These are phyloP conservation scores for Tapera naevia DNA, from an alignment of 2,797 vertebrate species.

Conservation along the genomic window DNA sequence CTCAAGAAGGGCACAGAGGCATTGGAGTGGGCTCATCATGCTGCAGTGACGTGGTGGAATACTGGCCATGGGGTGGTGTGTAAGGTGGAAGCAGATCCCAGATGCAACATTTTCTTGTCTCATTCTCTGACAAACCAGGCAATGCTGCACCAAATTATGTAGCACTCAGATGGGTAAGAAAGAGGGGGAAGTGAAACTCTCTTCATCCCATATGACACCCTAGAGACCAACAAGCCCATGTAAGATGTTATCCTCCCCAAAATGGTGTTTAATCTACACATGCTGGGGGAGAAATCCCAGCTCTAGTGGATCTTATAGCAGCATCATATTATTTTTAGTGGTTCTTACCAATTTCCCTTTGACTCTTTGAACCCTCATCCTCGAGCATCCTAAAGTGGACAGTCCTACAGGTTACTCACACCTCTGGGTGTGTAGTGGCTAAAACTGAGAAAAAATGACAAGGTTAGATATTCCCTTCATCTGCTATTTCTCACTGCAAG, in stretches of 20 bases:
- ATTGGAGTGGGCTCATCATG: rapidly evolving
- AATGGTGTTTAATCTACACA: not conserved
- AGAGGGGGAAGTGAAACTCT: not conserved
- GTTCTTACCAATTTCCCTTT: not conserved
- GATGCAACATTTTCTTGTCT: not conserved
- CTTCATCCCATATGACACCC: not conserved
- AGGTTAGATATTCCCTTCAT: not conserved
- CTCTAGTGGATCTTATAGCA: not conserved
- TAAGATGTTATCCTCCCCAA: not conserved
- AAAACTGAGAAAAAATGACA: not conserved
- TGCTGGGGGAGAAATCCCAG: not conserved
- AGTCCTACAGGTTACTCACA: not conserved
- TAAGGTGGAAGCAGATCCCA: not conserved
- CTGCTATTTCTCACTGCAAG: not conserved
- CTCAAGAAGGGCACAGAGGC: not conserved
- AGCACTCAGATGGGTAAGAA: not conserved
- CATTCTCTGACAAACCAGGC: not conserved
- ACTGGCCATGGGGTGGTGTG: rapidly evolving
- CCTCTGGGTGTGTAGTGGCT: not conserved
- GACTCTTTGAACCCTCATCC: not conserved
- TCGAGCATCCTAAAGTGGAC: not conserved
- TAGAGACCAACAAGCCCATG: not conserved
- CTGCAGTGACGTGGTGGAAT: not conserved
- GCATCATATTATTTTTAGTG: not conserved
- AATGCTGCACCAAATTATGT: not conserved